These are phyloP conservation scores for Paracentrotus lividus DNA, from an alignment of 53 echinoderm and acorn worm genomes.

Conservation along the genomic window DNA sequence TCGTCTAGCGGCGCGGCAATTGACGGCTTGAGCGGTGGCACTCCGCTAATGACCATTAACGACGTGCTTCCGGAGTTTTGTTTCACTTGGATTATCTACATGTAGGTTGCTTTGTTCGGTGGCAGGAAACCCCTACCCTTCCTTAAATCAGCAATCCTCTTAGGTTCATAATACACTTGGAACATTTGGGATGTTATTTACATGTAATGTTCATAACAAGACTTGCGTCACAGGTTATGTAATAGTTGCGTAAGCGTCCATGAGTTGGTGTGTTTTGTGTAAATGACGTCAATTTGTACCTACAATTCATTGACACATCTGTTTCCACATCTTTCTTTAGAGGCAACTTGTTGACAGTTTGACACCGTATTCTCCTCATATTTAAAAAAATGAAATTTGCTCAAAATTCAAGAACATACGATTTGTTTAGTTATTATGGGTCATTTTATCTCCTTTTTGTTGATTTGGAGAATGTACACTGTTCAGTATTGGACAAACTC, in stretches of 20 bases:
- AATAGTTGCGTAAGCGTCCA: neutral
- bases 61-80: constrained; percentile 31
- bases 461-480: too few relatives aligned
- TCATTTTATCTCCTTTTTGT: neutral
- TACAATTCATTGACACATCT: neutral
- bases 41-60: constrained; percentile 18
- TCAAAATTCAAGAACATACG: neutral
- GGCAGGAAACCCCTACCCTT: constrained; percentile 34
- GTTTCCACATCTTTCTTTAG: neutral
- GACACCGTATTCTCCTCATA: neutral
- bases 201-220: neutral
- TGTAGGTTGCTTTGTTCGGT: neutral
- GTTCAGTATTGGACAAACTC: too few relatives aligned
- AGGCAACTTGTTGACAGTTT: neutral
- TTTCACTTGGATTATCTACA: neutral
- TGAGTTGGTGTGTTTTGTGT: neutral
- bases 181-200: neutral
- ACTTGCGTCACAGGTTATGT: neutral
- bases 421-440: neutral
- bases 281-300: neutral
- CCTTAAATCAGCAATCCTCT: neutral
- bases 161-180: neutral
- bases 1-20: neutral
- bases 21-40: neutral
- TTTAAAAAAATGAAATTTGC: neutral